Conservation (phyloP, 1,140 invertebrate genomes). For the Laodelphax striatellus region DNA sequence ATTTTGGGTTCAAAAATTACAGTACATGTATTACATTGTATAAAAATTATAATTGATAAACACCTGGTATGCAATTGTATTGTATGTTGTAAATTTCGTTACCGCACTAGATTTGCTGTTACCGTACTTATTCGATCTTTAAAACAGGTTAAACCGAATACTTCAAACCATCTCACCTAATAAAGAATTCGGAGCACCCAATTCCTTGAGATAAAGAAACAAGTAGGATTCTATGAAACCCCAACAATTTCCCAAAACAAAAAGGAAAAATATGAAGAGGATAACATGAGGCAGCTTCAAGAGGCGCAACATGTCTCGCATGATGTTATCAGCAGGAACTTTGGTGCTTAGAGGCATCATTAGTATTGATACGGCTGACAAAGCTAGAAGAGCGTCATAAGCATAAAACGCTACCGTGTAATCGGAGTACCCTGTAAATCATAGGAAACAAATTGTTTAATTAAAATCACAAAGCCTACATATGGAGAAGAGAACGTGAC, state of each 20-base stretch:
- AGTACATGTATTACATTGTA: too few species aligned
- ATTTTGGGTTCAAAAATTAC: too few species aligned
- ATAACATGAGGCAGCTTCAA: conserved; percentile 60
- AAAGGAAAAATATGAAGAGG: conserved; percentile 62
- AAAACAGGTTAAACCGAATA: not conserved
- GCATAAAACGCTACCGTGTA: conserved; percentile 68
- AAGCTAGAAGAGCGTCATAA: conserved; percentile 52
- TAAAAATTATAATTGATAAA: too few species aligned
- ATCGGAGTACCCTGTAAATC: conserved; percentile 50
- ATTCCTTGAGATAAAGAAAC: conserved; percentile 69
- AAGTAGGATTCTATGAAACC: conserved; percentile 76
- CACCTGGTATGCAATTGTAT: too few species aligned
- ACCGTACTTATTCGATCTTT: not conserved
- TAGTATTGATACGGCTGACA: conserved; percentile 53
- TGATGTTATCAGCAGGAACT: conserved; percentile 56
- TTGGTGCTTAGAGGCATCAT: conserved; percentile 60
- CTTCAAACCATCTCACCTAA: conserved; percentile 42
- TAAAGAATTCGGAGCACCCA: conserved; percentile 65
- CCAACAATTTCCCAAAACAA: conserved; percentile 66
- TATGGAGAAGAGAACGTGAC: too few species aligned
- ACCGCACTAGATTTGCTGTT: too few species aligned
- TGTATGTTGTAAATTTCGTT: too few species aligned
- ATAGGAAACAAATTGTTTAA: too few species aligned
- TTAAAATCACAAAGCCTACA: too few species aligned
- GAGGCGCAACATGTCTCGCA: conserved; percentile 54